A percentile compares a stretch with the other conserved stretches of the same genome.
Evolutionary conservation across 1,140 invertebrate species (phyloP).

Genomic region (Pteromalus puparum): DNA sequence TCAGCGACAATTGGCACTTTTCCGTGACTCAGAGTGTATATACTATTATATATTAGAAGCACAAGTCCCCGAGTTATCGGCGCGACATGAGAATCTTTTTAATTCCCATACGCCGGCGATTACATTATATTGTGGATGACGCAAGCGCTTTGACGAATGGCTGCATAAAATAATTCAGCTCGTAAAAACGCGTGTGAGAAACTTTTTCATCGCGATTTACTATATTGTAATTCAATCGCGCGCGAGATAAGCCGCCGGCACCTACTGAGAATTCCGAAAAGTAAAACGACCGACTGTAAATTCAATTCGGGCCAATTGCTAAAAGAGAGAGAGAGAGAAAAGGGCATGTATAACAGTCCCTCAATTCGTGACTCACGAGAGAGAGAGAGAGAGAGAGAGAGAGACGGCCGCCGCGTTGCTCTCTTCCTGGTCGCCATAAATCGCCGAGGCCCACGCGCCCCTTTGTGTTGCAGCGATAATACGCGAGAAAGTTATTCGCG

Average conservation of each 20-base stretch:
- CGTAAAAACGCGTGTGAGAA: conserved; percentile 33
- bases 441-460: conserved; percentile 1
- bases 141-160: conserved; percentile 43
- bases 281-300: background rate
- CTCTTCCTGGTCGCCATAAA: conserved; percentile 35
- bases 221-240: conserved; percentile 38
- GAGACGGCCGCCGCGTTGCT: background rate
- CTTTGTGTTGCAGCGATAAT: background rate
- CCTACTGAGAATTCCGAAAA: background rate
- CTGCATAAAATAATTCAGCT: conserved; percentile 40
- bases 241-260: too few relatives aligned
- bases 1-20: background rate
- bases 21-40: conserved; percentile 2
- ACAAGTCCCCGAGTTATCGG: conserved; percentile 26
- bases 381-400: too few relatives aligned
- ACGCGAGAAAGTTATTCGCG: background rate
- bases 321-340: background rate
- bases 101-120: conserved; percentile 31
- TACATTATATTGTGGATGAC: conserved; percentile 25
- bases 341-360: background rate
- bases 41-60: too few relatives aligned
- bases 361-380: background rate
- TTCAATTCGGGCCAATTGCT: background rate
- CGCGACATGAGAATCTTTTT: conserved; percentile 31
- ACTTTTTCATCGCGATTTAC: conserved; percentile 20